phyloP scores from a whole-genome alignment of 2,113 vertebrate genomes.

The Aphyosemion australe region DNA sequence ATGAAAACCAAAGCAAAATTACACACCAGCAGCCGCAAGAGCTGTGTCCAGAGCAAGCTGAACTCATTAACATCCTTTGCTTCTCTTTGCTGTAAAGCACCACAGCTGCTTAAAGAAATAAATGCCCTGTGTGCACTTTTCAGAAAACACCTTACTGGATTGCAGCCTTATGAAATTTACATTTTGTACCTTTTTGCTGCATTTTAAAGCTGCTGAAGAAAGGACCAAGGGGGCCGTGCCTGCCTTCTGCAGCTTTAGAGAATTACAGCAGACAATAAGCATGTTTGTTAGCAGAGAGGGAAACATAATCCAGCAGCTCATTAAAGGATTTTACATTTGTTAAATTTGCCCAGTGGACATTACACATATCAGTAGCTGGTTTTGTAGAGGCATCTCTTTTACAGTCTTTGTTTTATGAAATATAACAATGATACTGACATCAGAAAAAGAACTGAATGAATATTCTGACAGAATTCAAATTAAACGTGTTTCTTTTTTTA shows the following conservation, averaged over 20 bases:
- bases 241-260: background rate
- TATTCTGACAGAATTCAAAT: background rate
- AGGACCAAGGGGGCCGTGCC: background rate
- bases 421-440: background rate
- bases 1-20: slow-evolving; percentile 23
- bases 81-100: slow-evolving; percentile 19
- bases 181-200: slow-evolving; percentile 18
- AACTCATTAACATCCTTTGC: slow-evolving; percentile 41
- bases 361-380: background rate
- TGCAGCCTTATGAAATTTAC: slow-evolving; percentile 14
- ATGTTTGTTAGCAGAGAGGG: background rate
- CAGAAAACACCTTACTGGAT: slow-evolving; percentile 25
- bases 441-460: background rate
- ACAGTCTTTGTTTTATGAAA: slow-evolving; percentile 2
- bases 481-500: background rate
- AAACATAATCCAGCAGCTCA: slow-evolving; percentile 4
- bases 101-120: slow-evolving; percentile 23
- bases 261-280: background rate
- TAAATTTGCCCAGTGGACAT: slow-evolving; percentile 2
- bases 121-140: slow-evolving; percentile 33
- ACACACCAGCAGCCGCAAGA: slow-evolving; percentile 2
- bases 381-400: background rate
- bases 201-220: background rate
- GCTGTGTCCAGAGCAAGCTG: slow-evolving; percentile 23
- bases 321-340: slow-evolving; percentile 13